A percentile compares a stretch with the other conserved stretches of the same genome.
Evolutionary conservation across 2,888 invertebrate species (phyloP).

Genomic region (Cosmia trapezina): DNA sequence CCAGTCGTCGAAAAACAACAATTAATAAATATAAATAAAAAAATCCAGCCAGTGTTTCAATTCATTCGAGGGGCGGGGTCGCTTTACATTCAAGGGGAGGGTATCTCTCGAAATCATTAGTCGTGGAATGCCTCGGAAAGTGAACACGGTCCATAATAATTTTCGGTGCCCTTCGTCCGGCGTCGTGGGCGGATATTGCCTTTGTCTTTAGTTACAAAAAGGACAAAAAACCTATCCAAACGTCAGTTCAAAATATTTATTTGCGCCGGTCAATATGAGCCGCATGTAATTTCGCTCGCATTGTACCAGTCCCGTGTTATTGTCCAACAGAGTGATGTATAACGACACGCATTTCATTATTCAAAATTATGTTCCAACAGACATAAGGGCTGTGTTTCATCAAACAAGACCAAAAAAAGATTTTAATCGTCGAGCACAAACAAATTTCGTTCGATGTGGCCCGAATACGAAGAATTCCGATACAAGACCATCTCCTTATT

Average conservation of each 20-base stretch:
- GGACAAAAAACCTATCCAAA: conserved; percentile 79
- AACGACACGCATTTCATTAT: conserved; percentile 77
- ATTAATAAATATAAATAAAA: conserved; percentile 87
- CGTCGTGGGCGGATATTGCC: conserved; percentile 87
- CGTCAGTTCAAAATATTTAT: conserved; percentile 87
- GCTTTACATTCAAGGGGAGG: conserved; percentile 90
- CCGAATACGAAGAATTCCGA: conserved; percentile 54
- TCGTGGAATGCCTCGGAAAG: conserved; percentile 86
- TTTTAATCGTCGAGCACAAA: conserved; percentile 54
- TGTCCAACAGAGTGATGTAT: conserved; percentile 81
- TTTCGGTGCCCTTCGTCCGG: conserved; percentile 84
- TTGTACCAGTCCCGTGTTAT: conserved; percentile 80
- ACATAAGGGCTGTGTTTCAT: conserved; percentile 63
- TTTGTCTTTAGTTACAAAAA: conserved; percentile 86
- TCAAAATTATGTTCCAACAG: conserved; percentile 76
- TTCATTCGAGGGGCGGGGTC: conserved; percentile 88
- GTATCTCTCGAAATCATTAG: conserved; percentile 89
- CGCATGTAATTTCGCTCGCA: conserved; percentile 83
- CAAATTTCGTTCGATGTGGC: conserved; percentile 51
- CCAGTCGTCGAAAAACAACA: conserved; percentile 86
- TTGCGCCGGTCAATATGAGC: conserved; percentile 80
- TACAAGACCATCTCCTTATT: conserved; percentile 57
- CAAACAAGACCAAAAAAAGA: conserved; percentile 49
- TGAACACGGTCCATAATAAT: conserved; percentile 86
- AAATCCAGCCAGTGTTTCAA: conserved; percentile 86